Evolutionary conservation across 2,888 invertebrate species (phyloP).

Genomic region (Hesperia comma): DNA sequence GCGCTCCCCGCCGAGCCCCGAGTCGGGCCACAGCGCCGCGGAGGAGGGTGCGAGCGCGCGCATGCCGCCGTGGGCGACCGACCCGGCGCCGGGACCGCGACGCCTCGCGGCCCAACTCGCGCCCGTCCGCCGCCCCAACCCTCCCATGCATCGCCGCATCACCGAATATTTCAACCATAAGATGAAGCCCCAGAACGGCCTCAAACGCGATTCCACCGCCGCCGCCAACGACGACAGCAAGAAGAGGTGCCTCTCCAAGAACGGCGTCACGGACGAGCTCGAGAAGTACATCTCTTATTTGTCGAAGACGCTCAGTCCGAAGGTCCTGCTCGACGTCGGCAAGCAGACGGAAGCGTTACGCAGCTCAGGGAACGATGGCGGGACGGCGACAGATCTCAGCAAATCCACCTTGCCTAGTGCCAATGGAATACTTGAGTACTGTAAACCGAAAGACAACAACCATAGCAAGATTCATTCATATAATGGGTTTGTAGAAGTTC

Average conservation of each 20-base stretch:
- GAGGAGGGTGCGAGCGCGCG: slow-evolving; percentile 79
- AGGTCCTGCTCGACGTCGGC: slow-evolving; percentile 73
- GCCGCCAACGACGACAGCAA: slow-evolving; percentile 66
- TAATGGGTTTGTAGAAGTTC: slow-evolving; percentile 72
- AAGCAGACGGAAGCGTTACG: slow-evolving; percentile 59
- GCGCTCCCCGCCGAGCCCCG: slow-evolving; percentile 91
- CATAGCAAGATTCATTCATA: slow-evolving; percentile 59
- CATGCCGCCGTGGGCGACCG: slow-evolving; percentile 81
- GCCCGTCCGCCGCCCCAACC: slow-evolving; percentile 63
- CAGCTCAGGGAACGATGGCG: slow-evolving; percentile 46
- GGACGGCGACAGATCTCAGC: slow-evolving; percentile 57
- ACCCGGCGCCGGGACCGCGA: slow-evolving; percentile 77
- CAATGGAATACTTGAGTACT: slow-evolving; percentile 63
- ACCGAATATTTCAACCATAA: slow-evolving; percentile 94
- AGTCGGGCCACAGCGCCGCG: slow-evolving; percentile 82
- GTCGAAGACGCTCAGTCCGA: slow-evolving; percentile 77
- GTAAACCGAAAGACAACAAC: slow-evolving; percentile 59
- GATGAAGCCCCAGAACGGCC: slow-evolving; percentile 87
- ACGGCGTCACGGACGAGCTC: slow-evolving; percentile 75
- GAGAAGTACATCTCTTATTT: slow-evolving; percentile 80
- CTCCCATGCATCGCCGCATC: slow-evolving; percentile 89
- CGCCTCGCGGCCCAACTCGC: slow-evolving; percentile 72
- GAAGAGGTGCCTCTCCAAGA: slow-evolving; percentile 76
- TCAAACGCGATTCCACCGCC: slow-evolving; percentile 72
- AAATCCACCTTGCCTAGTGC: slow-evolving; percentile 54